Base-by-base conservation (phyloP, 2,797 vertebrate species). In the Emys orbicularis region DNA sequence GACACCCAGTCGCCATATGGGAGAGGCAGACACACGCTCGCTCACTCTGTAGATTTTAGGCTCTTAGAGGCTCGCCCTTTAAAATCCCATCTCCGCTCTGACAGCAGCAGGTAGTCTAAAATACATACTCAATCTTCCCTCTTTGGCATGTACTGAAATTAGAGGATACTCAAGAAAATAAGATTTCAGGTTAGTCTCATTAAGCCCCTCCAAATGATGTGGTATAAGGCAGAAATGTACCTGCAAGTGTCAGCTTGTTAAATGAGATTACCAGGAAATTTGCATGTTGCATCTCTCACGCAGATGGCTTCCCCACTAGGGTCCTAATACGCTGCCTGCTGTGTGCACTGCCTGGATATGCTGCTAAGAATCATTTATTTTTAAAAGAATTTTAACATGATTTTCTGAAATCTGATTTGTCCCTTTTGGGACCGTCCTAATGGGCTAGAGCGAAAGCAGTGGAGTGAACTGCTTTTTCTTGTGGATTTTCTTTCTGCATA, bases 261-360 rank as follows among this genome's bases (percentile, higher is more conserved):
- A 54, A 92, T 34, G 95, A 94, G 93, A 72, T 93, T 82, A 87
- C 68, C 85, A 68, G 96, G 95, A 90, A 81, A 1, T 12, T 82
- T 84, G 53, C 13, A 7, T 4, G 2, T 52, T 3, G 89, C 12
- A 2, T 52, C 86, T 3, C 85, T 0, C 4, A 4, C 59, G 83
- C 97, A 98, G 98, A 97, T 95, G 97, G 97, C 92, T 88, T 83
- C 96, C 92, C 95, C 90, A 49, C 11, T 56, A 0, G 87, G 47
- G 57, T 3, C 74, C 92, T 21, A 76, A 57, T 31, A 5, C 2
- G 3, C 37, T 1, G 74, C 82, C 37, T 1, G 74, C 82, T 5
- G 85, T 5, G 54, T 11, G 8, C 27, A 2, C 49, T 79, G 91
- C 27, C 23, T 0, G 1, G 88, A 59, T 65, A 68, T 84, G 83